A percentile compares a stretch with the other conserved stretches of the same genome.
Evolutionary conservation across 1,140 invertebrate species (phyloP).

Genomic region (Ylistrum balloti): DNA sequence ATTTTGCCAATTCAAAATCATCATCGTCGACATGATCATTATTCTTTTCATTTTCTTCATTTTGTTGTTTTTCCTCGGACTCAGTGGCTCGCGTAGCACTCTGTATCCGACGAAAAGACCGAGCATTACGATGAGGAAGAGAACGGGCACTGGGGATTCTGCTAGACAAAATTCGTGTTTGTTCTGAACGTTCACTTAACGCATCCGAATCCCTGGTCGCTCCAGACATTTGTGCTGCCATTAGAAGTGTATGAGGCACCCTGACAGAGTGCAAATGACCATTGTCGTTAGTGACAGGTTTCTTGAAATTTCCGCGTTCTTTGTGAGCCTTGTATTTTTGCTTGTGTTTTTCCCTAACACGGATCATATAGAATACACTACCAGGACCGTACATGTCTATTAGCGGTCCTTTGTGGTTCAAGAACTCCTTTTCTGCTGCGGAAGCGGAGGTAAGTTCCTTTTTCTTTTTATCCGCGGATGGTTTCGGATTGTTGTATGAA

Average conservation of each 20-base stretch:
- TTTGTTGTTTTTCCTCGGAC: conserved; percentile 45
- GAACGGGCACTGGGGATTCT: conserved; percentile 40
- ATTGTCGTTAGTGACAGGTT: conserved; percentile 45
- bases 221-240: conserved; percentile 65
- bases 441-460: conserved; percentile 64
- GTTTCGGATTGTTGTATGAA: conserved; percentile 58
- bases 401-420: conserved; percentile 77
- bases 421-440: conserved; percentile 73
- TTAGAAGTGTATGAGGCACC: conserved; percentile 64
- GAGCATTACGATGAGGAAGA: conserved; percentile 3
- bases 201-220: conserved; percentile 56
- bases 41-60: not conserved
- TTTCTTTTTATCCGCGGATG: conserved; percentile 60
- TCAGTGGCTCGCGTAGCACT: conserved; percentile 60
- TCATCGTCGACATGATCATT: conserved; percentile 2
- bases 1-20: conserved; percentile 45
- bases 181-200: conserved; percentile 43
- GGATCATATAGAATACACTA: conserved; percentile 80
- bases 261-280: conserved; percentile 62
- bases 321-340: conserved; percentile 55
- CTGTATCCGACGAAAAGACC: conserved; percentile 63
- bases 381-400: conserved; percentile 79
- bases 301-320: conserved; percentile 51
- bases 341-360: conserved; percentile 68
- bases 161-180: not conserved